Evolutionary conservation across 2,888 invertebrate species (phyloP).

Genomic region (Clusia tigrina): DNA sequence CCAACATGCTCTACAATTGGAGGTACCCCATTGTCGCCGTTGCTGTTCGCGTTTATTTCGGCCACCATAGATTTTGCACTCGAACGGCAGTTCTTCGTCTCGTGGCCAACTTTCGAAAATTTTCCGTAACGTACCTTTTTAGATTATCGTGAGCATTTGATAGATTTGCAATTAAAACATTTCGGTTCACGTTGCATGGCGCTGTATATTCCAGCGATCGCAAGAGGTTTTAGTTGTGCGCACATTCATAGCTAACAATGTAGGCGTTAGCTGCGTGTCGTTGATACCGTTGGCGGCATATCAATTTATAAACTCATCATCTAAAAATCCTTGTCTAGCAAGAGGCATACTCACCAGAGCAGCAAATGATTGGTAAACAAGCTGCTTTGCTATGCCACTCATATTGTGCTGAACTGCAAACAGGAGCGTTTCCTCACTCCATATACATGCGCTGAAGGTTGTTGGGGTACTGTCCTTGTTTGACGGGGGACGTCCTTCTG

Average conservation of each 20-base stretch:
- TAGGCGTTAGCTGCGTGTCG: too few species aligned
- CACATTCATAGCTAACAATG: slow-evolving; percentile 33
- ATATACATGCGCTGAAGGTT: too few species aligned
- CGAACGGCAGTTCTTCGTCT: not conserved
- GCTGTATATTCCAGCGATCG: slow-evolving; percentile 27
- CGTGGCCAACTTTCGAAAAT: not conserved
- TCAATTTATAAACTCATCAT: too few species aligned
- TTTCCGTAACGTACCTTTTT: not conserved
- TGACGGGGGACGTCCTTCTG: too few species aligned
- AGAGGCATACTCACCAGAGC: slow-evolving; percentile 17
- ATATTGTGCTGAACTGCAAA: slow-evolving; percentile 22
- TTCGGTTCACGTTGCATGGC: not conserved
- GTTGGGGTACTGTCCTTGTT: too few species aligned
- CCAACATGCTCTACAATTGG: too few species aligned
- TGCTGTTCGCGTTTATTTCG: too few species aligned
- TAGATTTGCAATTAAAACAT: slow-evolving; percentile 13
- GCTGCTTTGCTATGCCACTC: slow-evolving; percentile 19
- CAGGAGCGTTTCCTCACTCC: slow-evolving; percentile 24
- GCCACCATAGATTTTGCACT: not conserved
- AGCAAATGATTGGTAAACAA: slow-evolving; percentile 13
- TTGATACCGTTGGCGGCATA: too few species aligned
- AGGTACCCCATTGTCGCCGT: too few species aligned
- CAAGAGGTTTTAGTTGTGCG: slow-evolving; percentile 29
- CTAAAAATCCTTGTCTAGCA: slow-evolving; percentile 26
- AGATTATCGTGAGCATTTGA: not conserved